These are phyloP conservation scores for Phasia obesa DNA, from an alignment of 2,888 invertebrate genomes.

Conservation along the genomic window DNA sequence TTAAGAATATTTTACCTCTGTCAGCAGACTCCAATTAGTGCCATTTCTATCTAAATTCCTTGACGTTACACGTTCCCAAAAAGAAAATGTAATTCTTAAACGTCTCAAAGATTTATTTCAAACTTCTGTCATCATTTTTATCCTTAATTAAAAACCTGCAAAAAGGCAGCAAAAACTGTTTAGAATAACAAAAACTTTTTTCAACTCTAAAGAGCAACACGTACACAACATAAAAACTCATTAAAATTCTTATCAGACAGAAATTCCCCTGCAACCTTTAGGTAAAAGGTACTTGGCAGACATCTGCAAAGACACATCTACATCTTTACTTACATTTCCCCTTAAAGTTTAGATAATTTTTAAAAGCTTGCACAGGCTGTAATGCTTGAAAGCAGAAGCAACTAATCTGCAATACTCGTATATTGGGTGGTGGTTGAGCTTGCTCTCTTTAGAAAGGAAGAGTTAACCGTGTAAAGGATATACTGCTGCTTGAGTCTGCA, in stretches of 20 bases:
- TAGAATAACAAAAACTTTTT: conserved; percentile 9
- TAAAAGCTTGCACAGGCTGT: conserved; percentile 13
- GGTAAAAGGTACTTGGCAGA: neutral
- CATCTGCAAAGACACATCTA: conserved; percentile 32
- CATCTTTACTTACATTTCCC: neutral
- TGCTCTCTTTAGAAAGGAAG: neutral
- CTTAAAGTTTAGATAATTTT: conserved; percentile 48
- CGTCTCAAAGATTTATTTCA: no score
- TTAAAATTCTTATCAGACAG: conserved; percentile 34
- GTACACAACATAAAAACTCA: conserved; percentile 39
- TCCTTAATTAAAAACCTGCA: conserved; percentile 35
- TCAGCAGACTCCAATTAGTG: no score
- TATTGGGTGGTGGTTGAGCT: neutral
- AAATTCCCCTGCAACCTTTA: conserved; percentile 60
- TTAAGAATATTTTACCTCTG: neutral
- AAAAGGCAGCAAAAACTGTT: neutral
- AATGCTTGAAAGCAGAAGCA: neutral
- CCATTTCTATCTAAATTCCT: no score
- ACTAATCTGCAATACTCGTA: conserved; percentile 22
- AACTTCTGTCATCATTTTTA: conserved; percentile 1
- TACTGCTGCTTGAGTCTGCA: conserved; percentile 4
- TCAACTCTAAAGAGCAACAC: conserved; percentile 41
- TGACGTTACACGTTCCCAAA: no score
- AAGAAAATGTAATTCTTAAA: no score
- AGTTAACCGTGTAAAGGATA: neutral